These are phyloP conservation scores for Drosophila bocqueti DNA, from an alignment of 1,140 invertebrate species.

Conservation along the genomic window DNA sequence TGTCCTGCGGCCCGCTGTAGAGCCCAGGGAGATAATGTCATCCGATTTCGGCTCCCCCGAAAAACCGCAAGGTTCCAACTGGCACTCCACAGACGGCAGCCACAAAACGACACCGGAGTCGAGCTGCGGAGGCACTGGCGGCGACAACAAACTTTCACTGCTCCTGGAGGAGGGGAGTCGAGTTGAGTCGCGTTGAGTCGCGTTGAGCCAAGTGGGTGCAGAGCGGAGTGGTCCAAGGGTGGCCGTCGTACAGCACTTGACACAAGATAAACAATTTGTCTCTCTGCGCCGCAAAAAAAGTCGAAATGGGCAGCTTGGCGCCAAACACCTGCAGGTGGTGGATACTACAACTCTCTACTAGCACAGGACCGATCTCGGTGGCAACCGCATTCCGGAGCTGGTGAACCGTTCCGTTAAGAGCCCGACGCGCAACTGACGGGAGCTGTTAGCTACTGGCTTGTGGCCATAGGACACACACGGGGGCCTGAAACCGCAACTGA, in stretches of 20 bases:
- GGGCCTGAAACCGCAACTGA: constrained; percentile 10
- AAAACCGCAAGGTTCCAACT: constrained; percentile 54
- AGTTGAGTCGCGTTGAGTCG: not conserved
- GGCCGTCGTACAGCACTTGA: constrained; percentile 64
- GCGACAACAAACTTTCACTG: constrained; percentile 65
- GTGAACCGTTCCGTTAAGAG: constrained; percentile 48
- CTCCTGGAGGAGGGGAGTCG: not conserved
- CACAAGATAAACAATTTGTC: constrained; percentile 83
- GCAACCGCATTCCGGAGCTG: constrained; percentile 41
- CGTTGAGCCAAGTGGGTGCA: not conserved
- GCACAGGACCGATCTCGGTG: constrained; percentile 2
- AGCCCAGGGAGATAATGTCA: constrained; percentile 69
- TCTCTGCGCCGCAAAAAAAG: constrained; percentile 56
- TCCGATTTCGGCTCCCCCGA: constrained; percentile 62
- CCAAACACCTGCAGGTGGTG: constrained; percentile 68
- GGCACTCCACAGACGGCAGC: constrained; percentile 67
- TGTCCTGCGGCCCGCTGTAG: constrained; percentile 35
- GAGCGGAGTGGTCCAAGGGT: constrained; percentile 9
- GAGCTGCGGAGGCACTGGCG: constrained; percentile 28
- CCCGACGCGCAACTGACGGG: constrained; percentile 45
- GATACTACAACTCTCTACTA: constrained; percentile 15
- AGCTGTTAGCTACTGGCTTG: constrained; percentile 11
- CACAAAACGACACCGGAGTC: constrained; percentile 39
- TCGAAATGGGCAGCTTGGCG: constrained; percentile 76
- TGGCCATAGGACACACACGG: constrained; percentile 1